These are phyloP conservation scores for Oryzias curvinotus DNA, from an alignment of 2,113 vertebrate genomes.

Conservation along the genomic window DNA sequence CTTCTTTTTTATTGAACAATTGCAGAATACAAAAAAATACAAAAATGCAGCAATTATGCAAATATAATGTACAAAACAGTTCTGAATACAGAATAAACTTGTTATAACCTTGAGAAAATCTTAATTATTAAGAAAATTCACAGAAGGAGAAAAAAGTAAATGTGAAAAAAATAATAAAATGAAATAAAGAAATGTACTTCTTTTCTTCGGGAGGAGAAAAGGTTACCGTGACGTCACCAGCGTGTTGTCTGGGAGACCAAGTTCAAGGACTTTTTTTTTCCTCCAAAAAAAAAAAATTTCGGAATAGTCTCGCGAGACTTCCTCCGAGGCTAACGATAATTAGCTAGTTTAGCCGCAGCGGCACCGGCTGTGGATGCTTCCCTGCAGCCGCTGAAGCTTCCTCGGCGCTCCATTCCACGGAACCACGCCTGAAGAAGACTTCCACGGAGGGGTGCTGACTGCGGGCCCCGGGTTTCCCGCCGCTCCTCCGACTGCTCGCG, in stretches of 20 bases:
- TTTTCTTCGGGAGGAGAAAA: not conserved
- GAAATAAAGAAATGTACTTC: too few species aligned
- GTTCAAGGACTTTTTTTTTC: not conserved
- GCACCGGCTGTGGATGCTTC: constrained; percentile 52
- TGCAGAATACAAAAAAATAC: not conserved
- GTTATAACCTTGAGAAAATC: too few species aligned
- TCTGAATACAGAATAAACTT: too few species aligned
- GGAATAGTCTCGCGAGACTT: constrained; percentile 47
- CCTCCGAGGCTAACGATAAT: constrained; percentile 43
- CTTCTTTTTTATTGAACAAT: too few species aligned
- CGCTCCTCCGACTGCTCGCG: constrained; percentile 21
- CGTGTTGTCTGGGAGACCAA: constrained; percentile 1
- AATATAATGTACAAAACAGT: too few species aligned
- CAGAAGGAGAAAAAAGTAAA: too few species aligned
- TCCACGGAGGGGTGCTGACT: constrained; percentile 1
- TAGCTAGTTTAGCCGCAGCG: constrained; percentile 47
- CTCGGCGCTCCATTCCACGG: not conserved
- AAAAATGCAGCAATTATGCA: not conserved
- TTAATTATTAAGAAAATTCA: too few species aligned
- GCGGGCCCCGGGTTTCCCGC: constrained; percentile 9
- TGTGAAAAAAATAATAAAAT: too few species aligned
- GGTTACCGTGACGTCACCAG: not conserved
- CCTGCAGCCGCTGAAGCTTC: constrained; percentile 8
- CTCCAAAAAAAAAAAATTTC: not conserved
- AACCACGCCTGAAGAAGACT: not conserved